phyloP scores from a whole-genome alignment of 2,888 invertebrate genomes.

The Tipula confusa region DNA sequence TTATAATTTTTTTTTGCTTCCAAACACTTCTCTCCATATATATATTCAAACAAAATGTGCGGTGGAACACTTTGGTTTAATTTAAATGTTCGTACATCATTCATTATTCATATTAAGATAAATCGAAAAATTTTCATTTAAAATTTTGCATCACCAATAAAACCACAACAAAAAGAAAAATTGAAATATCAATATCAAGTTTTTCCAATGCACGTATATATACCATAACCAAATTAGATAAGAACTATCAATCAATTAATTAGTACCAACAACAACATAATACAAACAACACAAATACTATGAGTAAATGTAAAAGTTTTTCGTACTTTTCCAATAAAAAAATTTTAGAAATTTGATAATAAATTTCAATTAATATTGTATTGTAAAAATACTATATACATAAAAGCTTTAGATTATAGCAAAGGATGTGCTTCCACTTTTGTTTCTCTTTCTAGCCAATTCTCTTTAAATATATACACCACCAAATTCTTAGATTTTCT shows the following conservation, averaged over 20 bases:
- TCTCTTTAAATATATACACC: neutral
- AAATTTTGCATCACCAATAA: neutral
- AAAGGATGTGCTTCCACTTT: neutral
- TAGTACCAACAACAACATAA: neutral
- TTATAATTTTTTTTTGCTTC: too few species aligned
- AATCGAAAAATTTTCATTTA: neutral
- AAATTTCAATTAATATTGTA: slow-evolving; percentile 6
- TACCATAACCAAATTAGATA: neutral
- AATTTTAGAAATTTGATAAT: neutral
- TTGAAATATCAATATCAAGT: neutral
- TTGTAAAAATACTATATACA: neutral
- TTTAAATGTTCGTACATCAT: too few species aligned
- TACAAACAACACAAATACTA: neutral
- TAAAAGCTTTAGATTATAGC: neutral
- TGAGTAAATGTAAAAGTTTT: slow-evolving; percentile 3
- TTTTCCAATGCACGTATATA: neutral
- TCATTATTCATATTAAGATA: neutral
- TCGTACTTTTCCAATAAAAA: neutral
- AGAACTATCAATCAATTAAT: neutral
- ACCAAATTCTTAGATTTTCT: neutral
- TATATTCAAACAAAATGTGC: too few species aligned
- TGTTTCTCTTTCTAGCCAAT: too few species aligned
- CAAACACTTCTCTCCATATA: too few species aligned
- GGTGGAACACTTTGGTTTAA: too few species aligned
- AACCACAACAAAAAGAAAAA: neutral